Base-by-base conservation (phyloP, 2,888 invertebrate genomes). In the Tryphoninae sp. region DNA sequence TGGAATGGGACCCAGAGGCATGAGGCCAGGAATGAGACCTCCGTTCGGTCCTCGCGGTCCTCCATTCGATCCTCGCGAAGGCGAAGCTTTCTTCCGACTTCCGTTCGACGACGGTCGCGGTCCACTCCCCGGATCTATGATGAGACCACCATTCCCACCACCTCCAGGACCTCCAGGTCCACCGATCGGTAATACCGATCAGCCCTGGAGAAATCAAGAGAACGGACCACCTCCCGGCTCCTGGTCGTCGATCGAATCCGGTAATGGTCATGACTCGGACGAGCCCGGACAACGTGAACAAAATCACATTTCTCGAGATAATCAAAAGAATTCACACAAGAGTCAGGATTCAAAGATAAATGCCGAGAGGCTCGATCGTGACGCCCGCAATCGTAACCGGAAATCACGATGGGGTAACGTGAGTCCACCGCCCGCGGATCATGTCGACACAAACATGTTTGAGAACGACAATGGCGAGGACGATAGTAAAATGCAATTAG, bases 1-100 rank as follows among this genome's bases (percentile, higher is more conserved):
- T 33, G 92, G 92, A 22, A 89, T 92, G 89, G 92, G 91, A 4
- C 91, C 91, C 16, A 84, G 92, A 9, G 91, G 92, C 3, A 90
- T 91, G 88, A 87, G 92, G 42, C 90, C 91, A 2, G 90, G 89
- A 19, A 90, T 91, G 89, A 88, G 91, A 55, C 89, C 90, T 19
- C 89, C 89, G 4, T 91, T 91, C 51, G 91, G 90, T 8, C 90
- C 90, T 0, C 88, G 90, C 13, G 90, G 90, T 0, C 89, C 89
- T 4, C 86, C 84, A 6, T 91, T 91, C 53, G 90, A 89, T 81
- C 88, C 88, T 2, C 86, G 89, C 53, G 89, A 90, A 84, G 87
- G 87, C 40, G 90, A 90, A 8, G 74, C 89, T 4, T 89, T 89
- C 85, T 89, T 90, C 88, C 87, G 91, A 71, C 85, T 90, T 45